These are phyloP conservation scores for Drosophila pullipes DNA, from an alignment of 2,888 invertebrate genomes.

Conservation along the genomic window DNA sequence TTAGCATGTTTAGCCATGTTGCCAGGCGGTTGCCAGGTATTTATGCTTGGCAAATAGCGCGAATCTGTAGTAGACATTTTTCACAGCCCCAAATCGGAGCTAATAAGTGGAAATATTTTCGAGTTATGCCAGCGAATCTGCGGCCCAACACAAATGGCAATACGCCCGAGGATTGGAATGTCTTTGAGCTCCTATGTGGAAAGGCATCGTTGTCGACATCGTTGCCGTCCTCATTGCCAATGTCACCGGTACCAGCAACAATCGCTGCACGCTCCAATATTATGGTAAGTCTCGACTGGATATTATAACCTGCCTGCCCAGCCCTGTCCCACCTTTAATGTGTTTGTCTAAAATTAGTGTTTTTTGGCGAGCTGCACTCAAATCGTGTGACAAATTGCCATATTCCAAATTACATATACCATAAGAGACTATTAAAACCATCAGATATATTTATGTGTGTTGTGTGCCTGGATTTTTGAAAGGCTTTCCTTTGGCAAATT, in stretches of 20 bases:
- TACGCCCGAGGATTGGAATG: constrained; percentile 90
- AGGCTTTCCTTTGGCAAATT: constrained; percentile 19
- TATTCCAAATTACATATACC: constrained; percentile 16
- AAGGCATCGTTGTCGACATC: constrained; percentile 17
- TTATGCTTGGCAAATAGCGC: constrained; percentile 61
- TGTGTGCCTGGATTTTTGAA: constrained; percentile 31
- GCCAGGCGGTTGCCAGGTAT: constrained; percentile 47
- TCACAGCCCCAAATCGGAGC: constrained; percentile 16
- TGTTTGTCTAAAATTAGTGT: constrained; percentile 45
- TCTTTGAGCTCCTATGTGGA: constrained; percentile 89
- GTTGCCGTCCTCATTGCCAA: constrained; percentile 45
- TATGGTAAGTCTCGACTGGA: constrained; percentile 36
- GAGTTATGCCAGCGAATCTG: constrained; percentile 61
- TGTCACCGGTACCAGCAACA: constrained; percentile 35
- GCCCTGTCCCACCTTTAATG: constrained; percentile 14
- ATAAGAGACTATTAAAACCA: constrained; percentile 21
- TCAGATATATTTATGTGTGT: constrained; percentile 25
- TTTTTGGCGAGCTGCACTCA: constrained; percentile 9
- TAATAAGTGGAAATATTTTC: constrained; percentile 1
- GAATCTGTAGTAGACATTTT: constrained; percentile 41
- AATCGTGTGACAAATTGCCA: constrained; percentile 77
- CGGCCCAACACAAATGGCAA: constrained; percentile 83
- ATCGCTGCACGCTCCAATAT: constrained; percentile 6
- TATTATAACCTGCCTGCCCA: not conserved
- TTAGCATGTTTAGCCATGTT: constrained; percentile 46